Conservation (phyloP, 2,888 invertebrate species). For the Cephus nigrinus region DNA sequence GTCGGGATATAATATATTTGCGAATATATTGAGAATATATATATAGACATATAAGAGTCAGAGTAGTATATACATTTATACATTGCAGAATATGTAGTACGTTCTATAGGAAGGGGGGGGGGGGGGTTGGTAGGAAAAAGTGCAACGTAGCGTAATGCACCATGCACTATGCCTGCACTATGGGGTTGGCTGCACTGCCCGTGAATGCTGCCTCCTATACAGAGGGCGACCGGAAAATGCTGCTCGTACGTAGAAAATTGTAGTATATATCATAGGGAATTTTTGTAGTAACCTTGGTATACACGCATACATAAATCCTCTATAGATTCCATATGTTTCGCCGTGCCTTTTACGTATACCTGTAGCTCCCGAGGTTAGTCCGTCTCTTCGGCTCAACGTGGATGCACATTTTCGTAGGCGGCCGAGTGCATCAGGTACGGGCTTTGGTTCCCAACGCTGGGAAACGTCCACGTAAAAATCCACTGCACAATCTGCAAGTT, state of each 20-base stretch:
- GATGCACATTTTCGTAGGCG: not conserved
- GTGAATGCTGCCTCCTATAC: slow-evolving; percentile 31
- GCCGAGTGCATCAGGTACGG: no score
- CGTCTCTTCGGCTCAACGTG: not conserved
- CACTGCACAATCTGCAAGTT: slow-evolving; percentile 32
- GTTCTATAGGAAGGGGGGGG: not conserved
- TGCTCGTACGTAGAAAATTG: not conserved
- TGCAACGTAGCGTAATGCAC: slow-evolving; percentile 5
- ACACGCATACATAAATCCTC: not conserved
- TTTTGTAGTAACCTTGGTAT: not conserved
- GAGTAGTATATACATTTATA: not conserved
- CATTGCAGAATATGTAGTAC: not conserved
- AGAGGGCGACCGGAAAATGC: slow-evolving; percentile 21
- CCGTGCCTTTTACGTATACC: not conserved
- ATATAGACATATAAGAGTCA: not conserved
- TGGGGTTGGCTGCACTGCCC: slow-evolving; percentile 1
- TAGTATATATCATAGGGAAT: not conserved
- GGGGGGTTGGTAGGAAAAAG: not conserved
- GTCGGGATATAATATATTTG: not conserved
- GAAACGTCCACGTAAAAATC: not conserved
- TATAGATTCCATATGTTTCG: not conserved
- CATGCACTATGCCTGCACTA: slow-evolving; percentile 8
- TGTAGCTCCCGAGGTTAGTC: not conserved
- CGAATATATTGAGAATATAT: not conserved
- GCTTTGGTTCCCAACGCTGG: not conserved